Evolutionary conservation across 1,140 invertebrate genomes (phyloP).

Genomic region (Anagrus nilaparvatae): DNA sequence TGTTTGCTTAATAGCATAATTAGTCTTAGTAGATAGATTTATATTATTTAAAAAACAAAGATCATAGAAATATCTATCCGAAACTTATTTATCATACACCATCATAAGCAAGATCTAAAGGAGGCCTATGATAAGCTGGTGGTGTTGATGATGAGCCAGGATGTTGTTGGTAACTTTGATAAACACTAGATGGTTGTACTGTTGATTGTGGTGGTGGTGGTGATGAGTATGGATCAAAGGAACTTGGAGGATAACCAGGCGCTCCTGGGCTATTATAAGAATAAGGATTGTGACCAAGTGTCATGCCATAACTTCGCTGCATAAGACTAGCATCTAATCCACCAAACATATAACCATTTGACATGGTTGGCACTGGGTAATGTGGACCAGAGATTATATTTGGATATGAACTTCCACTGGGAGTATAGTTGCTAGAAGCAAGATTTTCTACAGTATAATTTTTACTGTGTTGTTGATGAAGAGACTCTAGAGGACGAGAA

Average conservation of each 20-base stretch:
- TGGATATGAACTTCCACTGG: slow-evolving; percentile 32
- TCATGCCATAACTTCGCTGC: slow-evolving; percentile 38
- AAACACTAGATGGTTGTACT: slow-evolving; percentile 37
- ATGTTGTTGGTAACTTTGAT: slow-evolving; percentile 23
- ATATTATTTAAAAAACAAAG: background rate
- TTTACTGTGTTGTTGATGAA: slow-evolving; percentile 37
- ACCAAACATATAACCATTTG: slow-evolving; percentile 36
- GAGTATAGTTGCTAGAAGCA: slow-evolving; percentile 39
- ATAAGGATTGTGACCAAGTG: slow-evolving; percentile 26
- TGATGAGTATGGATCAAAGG: slow-evolving; percentile 37
- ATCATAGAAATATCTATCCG: slow-evolving; percentile 3
- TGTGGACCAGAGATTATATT: slow-evolving; percentile 37
- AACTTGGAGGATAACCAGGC: slow-evolving; percentile 36
- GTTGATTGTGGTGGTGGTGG: slow-evolving; percentile 36
- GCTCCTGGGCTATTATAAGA: slow-evolving; percentile 27
- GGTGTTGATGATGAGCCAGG: slow-evolving; percentile 33
- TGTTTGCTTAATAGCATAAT: background rate
- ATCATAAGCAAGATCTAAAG: slow-evolving; percentile 39
- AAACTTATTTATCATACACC: slow-evolving; percentile 41
- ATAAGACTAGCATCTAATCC: slow-evolving; percentile 38
- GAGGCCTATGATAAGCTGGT: slow-evolving; percentile 38
- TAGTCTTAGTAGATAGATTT: background rate
- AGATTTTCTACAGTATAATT: slow-evolving; percentile 40
- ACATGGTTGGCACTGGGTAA: slow-evolving; percentile 34
- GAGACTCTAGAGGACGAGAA: slow-evolving; percentile 21